Evolutionary conservation across 2,113 vertebrate species (phyloP).

Genomic region (Seriola rivoliana): DNA sequence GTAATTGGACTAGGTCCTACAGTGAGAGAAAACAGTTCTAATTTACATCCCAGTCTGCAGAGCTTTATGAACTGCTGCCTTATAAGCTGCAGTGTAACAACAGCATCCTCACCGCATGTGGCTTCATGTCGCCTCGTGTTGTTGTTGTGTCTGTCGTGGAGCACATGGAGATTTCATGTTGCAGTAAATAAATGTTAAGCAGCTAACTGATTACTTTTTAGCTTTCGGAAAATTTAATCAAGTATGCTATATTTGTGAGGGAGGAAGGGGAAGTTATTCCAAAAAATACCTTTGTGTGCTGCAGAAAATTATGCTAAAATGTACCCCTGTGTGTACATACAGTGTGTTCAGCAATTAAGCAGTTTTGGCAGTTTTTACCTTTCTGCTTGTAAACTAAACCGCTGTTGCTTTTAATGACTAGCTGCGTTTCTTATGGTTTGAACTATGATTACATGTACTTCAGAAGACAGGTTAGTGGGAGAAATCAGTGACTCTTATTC

Average conservation of each 20-base stretch:
- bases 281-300: not conserved
- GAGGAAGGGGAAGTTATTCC: not conserved
- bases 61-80: not conserved
- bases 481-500: not conserved
- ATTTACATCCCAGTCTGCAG: constrained; percentile 10
- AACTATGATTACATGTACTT: not conserved
- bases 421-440: not conserved
- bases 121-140: no score
- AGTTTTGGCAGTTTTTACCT: not conserved
- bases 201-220: not conserved
- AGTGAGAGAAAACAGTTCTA: constrained; percentile 14
- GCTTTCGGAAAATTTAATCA: not conserved
- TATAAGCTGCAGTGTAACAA: not conserved
- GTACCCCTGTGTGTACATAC: not conserved
- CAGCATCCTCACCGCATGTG: not conserved
- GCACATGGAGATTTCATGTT: not conserved
- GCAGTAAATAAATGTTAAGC: not conserved
- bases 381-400: not conserved
- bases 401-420: not conserved
- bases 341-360: not conserved
- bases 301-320: not conserved
- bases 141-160: not conserved
- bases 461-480: not conserved
- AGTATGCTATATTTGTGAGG: not conserved
- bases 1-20: not conserved